Percentiles rank a stretch among this genome's conserved stretches.
These are phyloP conservation scores for Mythimna pallens DNA, from an alignment of 2,888 invertebrate genomes.

Conservation along the genomic window DNA sequence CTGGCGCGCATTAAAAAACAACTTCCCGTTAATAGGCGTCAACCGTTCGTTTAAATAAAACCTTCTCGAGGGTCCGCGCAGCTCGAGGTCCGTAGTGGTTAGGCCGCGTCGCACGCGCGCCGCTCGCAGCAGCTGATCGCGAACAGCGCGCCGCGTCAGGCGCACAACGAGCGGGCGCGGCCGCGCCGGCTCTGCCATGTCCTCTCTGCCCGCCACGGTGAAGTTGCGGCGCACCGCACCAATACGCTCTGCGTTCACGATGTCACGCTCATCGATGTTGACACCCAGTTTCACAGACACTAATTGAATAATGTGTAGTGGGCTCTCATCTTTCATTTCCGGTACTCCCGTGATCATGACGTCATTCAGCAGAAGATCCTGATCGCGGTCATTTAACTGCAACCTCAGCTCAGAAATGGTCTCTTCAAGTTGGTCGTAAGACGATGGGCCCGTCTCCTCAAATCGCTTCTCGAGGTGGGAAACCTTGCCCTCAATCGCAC, in stretches of 20 bases:
- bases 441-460: too few relatives aligned
- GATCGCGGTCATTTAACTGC: too few relatives aligned
- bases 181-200: not conserved
- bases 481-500: too few relatives aligned
- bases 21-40: not conserved
- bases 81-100: too few relatives aligned
- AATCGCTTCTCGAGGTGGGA: too few relatives aligned
- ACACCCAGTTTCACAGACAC: not conserved
- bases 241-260: not conserved
- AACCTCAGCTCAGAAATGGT: too few relatives aligned
- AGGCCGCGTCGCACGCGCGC: not conserved
- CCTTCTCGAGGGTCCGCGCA: not conserved
- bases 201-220: not conserved
- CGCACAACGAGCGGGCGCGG: not conserved
- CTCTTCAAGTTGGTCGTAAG: too few relatives aligned
- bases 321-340: not conserved
- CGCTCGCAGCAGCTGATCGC: not conserved
- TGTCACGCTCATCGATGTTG: too few relatives aligned
- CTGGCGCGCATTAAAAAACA: not conserved
- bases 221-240: not conserved
- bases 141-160: not conserved
- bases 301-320: not conserved
- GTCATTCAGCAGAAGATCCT: not conserved
- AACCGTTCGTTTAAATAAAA: not conserved
- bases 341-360: not conserved